Percentiles rank a stretch among this genome's conserved stretches.
phyloP scores from a whole-genome alignment of 23 tunicate species.

The Pegea sp. region DNA sequence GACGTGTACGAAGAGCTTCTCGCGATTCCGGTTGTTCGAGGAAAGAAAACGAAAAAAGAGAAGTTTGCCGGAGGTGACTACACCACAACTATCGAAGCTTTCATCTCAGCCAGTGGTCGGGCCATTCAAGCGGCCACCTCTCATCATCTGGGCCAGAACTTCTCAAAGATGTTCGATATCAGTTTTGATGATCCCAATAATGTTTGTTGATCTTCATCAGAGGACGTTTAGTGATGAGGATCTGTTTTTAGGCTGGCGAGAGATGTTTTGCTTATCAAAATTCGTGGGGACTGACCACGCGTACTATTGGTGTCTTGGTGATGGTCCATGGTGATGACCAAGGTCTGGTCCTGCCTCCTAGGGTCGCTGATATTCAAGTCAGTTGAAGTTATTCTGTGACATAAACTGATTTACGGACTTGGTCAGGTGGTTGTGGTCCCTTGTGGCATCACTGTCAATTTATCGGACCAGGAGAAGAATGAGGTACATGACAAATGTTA shows the following conservation, averaged over 20 bases:
- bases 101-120: slow-evolving; percentile 68
- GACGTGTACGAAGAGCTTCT: slow-evolving; percentile 75
- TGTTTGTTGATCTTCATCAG: slow-evolving; percentile 8
- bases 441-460: slow-evolving; percentile 54
- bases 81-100: slow-evolving; percentile 93
- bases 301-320: slow-evolving; percentile 83
- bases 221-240: neutral
- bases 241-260: slow-evolving; percentile 37
- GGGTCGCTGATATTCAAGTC: slow-evolving; percentile 67
- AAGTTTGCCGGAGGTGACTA: slow-evolving; percentile 98
- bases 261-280: slow-evolving; percentile 74
- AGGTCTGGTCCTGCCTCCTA: slow-evolving; percentile 86
- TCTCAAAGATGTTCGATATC: slow-evolving; percentile 96
- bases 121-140: slow-evolving; percentile 93
- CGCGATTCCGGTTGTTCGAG: slow-evolving; percentile 88
- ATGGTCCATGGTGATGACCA: slow-evolving; percentile 99
- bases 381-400: no score
- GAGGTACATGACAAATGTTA: slow-evolving; percentile 30
- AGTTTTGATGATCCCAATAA: slow-evolving; percentile 73
- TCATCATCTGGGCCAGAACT: slow-evolving; percentile 95
- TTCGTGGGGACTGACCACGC: slow-evolving; percentile 91
- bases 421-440: slow-evolving; percentile 60
- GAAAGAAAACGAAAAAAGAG: slow-evolving; percentile 82
- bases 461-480: slow-evolving; percentile 19
- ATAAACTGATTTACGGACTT: no score